Evolutionary conservation across 2,113 vertebrate species (phyloP).

Genomic region (Paramormyrops kingsleyae): DNA sequence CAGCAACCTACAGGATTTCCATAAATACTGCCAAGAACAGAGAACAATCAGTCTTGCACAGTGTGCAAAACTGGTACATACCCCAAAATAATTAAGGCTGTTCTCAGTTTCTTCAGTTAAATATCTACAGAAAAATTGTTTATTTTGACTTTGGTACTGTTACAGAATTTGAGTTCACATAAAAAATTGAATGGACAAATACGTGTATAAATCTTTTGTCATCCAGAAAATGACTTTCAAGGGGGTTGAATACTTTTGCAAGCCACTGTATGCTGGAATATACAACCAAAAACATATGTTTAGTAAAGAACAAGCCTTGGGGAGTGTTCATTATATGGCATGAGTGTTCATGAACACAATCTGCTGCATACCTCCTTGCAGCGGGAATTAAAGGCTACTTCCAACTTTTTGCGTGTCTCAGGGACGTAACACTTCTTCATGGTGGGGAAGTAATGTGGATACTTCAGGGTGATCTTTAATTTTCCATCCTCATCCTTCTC

Average conservation of each 20-base stretch:
- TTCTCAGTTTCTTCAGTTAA: no score
- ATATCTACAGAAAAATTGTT: no score
- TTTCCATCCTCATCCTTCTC: slow-evolving; percentile 72
- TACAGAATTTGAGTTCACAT: no score
- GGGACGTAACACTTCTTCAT: slow-evolving; percentile 93
- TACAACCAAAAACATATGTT: not conserved
- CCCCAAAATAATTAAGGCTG: no score
- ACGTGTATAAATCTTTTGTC: no score
- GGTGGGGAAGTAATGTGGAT: slow-evolving; percentile 93
- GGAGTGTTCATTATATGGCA: not conserved
- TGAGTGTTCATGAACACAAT: not conserved
- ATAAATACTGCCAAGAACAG: no score
- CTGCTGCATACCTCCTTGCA: slow-evolving; percentile 75
- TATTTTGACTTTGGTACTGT: no score
- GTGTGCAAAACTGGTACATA: no score
- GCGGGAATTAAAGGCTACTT: slow-evolving; percentile 89
- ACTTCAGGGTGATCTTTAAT: slow-evolving; percentile 89
- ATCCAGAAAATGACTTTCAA: no score
- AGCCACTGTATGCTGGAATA: not conserved
- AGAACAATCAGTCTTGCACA: no score
- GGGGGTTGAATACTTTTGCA: not conserved
- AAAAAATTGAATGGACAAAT: no score
- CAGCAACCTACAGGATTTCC: no score
- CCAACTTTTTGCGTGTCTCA: slow-evolving; percentile 77
- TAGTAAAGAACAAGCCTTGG: not conserved